Evolutionary conservation across 2,113 vertebrate species (phyloP).

Genomic region (Nothoprocta pentlandii): DNA sequence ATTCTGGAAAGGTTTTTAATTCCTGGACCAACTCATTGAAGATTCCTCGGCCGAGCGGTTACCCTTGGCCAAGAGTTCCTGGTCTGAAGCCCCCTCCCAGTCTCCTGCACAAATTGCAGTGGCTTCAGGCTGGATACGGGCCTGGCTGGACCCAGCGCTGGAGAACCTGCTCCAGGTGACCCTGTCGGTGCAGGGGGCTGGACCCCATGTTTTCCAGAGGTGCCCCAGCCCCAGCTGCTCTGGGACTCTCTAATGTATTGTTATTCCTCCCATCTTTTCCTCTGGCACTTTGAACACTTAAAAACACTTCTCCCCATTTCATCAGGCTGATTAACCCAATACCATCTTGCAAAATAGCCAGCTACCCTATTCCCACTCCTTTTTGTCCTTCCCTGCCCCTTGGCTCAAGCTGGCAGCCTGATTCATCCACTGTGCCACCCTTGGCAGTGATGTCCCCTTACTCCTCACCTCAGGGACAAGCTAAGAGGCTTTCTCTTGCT

Average conservation of each 20-base stretch:
- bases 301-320: background rate
- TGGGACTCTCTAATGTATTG: background rate
- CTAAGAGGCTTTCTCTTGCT: background rate
- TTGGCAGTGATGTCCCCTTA: fast-evolving
- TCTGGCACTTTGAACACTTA: background rate
- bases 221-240: background rate
- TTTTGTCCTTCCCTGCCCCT: background rate
- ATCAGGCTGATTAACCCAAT: background rate
- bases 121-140: background rate
- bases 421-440: fast-evolving
- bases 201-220: background rate
- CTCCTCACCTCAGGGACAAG: fast-evolving
- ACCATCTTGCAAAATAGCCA: background rate
- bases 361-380: background rate
- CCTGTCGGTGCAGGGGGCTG: background rate
- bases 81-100: background rate
- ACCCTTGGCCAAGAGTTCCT: background rate
- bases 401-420: background rate
- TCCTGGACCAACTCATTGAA: background rate
- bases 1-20: background rate
- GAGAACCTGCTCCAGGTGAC: background rate
- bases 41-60: background rate
- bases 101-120: background rate
- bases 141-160: fast-evolving
- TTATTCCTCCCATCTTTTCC: background rate